Base-by-base conservation (phyloP, 1,140 invertebrate genomes). In the Amyelois transitella region DNA sequence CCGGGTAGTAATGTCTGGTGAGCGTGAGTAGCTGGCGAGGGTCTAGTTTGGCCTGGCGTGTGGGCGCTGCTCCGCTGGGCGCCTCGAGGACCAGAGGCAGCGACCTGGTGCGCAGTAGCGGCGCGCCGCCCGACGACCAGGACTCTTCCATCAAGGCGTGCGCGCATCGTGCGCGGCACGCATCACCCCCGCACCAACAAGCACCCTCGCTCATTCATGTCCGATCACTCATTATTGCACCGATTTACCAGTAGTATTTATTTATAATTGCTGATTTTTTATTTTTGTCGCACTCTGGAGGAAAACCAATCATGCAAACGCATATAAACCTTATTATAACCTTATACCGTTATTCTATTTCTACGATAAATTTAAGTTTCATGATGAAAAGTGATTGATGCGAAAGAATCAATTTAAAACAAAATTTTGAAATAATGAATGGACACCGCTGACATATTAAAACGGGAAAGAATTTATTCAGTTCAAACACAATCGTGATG, bases 1-100 rank as follows among this genome's bases (percentile, higher is more conserved):
- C 94, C 0, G 94, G 94, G 77, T 94, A 95, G 80, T 94, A 94
- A 71, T 94, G 93, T 20, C 92, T 74, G 0, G 84, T 86, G 57
- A 88, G 78, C 0, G 88, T 89, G 17, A 88, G 70, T 38, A 89
- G 76, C 50, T 88, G 86, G n/a, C 88, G 72, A 17, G 82, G 80
- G 70, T 88, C 81, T 64, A 85, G 83, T 60, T 81, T 86, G 49
- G 81, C 51, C 66, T 78, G 85, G 24, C 82, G 75, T 43, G 76
- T 66, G 51, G 79, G 81, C 43, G 68, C 71, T 53, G 66, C 71
- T 18, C 75, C 69, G 52, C 74, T 77, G 24, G 79, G 75, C 56
- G 78, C 75, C 51, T 88, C 85, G 20, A 88, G 66, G 58, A 86
- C 81, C 50, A 88, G 77, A 56, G 85, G 85, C 51, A 88, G 61